Evolutionary conservation across 2,888 invertebrate species (phyloP), one percentile per base, ranked within the genome.

Genomic region (Dryocosmus kuriphilus): DNA sequence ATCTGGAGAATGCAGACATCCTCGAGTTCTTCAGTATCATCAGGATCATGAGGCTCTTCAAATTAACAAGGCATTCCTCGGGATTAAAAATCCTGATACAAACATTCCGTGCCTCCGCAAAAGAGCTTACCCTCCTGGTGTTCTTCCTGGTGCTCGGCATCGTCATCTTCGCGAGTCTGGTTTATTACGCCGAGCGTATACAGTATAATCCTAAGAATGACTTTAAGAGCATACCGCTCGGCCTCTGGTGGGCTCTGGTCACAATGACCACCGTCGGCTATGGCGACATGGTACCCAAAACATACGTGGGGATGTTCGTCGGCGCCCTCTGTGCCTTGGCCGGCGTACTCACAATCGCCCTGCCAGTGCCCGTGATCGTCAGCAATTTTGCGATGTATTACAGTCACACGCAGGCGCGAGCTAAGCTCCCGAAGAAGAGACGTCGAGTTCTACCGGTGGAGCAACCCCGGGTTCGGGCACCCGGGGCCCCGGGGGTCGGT

Each of bases 211-310:
- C 98, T 81, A 96, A 98, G 92, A 99, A 99, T 93, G 98, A 98
- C 93, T 99, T 99, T 93, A 98, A 98, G 92, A 98, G 98, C 92
- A 99, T 99, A 94, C 99, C 99, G 65, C 94, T 98, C 88, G 99
- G 99, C 65, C 93, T 99, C 84, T 99, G 99, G 99, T 99, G 99
- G 99, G 99, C 99, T 65, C 94, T 99, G 92, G 98, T 99, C 85
- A 99, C 99, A 85, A 99, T 99, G 99, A 99, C 99, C 86, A 98
- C 98, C 0, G 98, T 99, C 79, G 99, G 99, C 63, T 99, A 99
- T 92, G 99, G 99, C 79, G 98, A 99, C 92, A 99, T 99, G 98
- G 98, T 97, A 86, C 98, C 99, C 81, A 98, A 98, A 92, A 99
- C 99, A 62, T 99, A 99, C 92, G 96, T 98, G 83, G 99, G 99